Evolutionary conservation across 1,140 invertebrate species (phyloP).

Genomic region (Aphelinus atriplicis): DNA sequence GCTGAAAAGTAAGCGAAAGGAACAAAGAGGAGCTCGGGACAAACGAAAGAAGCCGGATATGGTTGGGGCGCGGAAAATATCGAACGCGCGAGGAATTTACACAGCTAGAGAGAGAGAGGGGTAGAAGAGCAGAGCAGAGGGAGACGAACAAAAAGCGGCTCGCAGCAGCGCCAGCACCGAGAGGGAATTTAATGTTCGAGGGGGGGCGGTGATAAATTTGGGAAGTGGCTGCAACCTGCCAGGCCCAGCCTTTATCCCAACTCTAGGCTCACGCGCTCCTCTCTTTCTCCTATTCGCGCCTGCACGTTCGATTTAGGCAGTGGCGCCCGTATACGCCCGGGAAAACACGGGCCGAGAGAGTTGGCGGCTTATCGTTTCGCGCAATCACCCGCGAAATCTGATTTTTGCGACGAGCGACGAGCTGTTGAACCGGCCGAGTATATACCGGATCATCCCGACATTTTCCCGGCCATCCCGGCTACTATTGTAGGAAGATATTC

Average conservation of each 20-base stretch:
- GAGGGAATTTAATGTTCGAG: conserved; percentile 29
- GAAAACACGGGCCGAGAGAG: neutral
- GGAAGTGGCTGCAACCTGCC: conserved; percentile 34
- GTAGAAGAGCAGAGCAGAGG: neutral
- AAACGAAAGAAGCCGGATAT: too few species aligned
- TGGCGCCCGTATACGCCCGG: neutral
- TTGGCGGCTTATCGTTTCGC: neutral
- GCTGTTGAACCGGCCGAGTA: too few species aligned
- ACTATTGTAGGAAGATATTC: too few species aligned
- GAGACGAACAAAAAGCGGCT: conserved; percentile 19
- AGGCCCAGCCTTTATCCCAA: neutral
- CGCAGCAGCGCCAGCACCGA: neutral
- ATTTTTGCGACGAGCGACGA: conserved; percentile 24
- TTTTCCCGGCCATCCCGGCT: too few species aligned
- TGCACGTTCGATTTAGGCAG: conserved; percentile 18
- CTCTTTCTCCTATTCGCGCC: neutral
- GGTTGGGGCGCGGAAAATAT: conserved; percentile 4
- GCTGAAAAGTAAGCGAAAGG: neutral
- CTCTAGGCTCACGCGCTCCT: too few species aligned
- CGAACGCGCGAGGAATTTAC: conserved; percentile 6
- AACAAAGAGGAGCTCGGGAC: neutral
- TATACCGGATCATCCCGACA: too few species aligned
- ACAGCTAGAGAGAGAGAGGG: conserved; percentile 1
- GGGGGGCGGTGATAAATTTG: conserved; percentile 24
- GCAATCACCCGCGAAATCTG: neutral